phyloP scores from a whole-genome alignment of 2,113 vertebrate species.

The Carollia perspicillata region DNA sequence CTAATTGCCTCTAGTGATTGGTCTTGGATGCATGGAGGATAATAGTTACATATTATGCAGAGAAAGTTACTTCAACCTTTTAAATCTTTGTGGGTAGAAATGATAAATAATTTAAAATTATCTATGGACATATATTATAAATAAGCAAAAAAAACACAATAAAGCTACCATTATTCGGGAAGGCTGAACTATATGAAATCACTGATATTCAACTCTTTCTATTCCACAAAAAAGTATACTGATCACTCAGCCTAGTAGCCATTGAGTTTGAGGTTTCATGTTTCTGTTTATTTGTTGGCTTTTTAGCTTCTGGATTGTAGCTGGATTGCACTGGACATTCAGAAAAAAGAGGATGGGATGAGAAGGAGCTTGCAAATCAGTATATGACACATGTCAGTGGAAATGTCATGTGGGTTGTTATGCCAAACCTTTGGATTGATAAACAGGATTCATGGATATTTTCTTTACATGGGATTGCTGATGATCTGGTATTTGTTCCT shows the following conservation, averaged over 20 bases:
- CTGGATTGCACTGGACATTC: not conserved
- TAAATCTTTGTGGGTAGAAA: constrained; percentile 9
- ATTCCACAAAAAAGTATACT: not conserved
- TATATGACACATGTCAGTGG: not conserved
- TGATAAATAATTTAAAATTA: not conserved
- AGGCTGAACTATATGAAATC: not conserved
- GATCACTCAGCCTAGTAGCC: not conserved
- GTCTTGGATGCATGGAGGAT: not conserved
- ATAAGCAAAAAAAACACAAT: not conserved
- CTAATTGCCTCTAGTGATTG: not conserved
- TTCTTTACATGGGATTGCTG: not conserved
- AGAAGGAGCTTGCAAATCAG: not conserved
- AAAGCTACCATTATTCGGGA: not conserved
- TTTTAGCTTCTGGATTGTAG: not conserved
- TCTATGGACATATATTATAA: not conserved
- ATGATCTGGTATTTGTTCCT: not conserved
- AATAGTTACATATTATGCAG: not conserved
- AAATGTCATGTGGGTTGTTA: not conserved
- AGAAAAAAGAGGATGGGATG: not conserved
- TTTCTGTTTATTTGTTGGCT: not conserved
- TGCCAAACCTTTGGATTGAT: not conserved
- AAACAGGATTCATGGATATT: not conserved
- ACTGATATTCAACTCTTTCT: not conserved
- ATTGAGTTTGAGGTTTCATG: not conserved
- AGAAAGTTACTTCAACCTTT: not conserved